Percentiles rank a stretch among this genome's conserved stretches.
phyloP scores from a whole-genome alignment of 2,797 vertebrate species.

The Halcyon badia region DNA sequence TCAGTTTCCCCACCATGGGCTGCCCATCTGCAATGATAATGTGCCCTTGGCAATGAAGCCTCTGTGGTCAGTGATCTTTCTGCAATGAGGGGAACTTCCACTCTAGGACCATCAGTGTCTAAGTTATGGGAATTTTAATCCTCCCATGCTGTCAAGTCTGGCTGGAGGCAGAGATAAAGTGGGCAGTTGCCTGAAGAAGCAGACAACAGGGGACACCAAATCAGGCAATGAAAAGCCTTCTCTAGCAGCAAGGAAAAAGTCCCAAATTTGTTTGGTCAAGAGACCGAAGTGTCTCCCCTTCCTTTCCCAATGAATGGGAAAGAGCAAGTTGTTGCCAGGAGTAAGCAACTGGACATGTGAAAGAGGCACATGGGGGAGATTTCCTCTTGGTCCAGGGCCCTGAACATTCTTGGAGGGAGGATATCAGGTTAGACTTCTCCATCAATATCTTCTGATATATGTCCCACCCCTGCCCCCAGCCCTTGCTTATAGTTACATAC shows the following conservation, averaged over 20 bases:
- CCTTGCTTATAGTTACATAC: not conserved
- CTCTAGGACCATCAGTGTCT: not conserved
- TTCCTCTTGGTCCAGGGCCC: not conserved
- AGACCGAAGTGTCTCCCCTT: not conserved
- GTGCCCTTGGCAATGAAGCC: not conserved
- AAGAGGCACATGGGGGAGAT: not conserved
- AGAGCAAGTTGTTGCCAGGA: not conserved
- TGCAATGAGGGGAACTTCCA: not conserved
- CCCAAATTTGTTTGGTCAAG: not conserved
- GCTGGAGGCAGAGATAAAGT: not conserved
- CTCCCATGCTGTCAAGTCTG: not conserved
- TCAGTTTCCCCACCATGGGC: not conserved
- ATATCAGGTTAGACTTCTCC: not conserved
- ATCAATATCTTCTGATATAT: not conserved
- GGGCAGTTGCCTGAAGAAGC: not conserved
- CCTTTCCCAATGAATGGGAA: not conserved
- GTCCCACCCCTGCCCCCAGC: fast-evolving
- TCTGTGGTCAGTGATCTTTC: not conserved
- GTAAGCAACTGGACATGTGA: not conserved
- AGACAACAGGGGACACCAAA: not conserved
- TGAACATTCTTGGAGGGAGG: not conserved
- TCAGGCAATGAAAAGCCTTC: not conserved
- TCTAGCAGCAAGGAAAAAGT: not conserved
- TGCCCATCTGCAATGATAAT: not conserved
- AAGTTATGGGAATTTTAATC: not conserved